phyloP scores from a whole-genome alignment of 2,113 vertebrate species.

The Motacilla alba region DNA sequence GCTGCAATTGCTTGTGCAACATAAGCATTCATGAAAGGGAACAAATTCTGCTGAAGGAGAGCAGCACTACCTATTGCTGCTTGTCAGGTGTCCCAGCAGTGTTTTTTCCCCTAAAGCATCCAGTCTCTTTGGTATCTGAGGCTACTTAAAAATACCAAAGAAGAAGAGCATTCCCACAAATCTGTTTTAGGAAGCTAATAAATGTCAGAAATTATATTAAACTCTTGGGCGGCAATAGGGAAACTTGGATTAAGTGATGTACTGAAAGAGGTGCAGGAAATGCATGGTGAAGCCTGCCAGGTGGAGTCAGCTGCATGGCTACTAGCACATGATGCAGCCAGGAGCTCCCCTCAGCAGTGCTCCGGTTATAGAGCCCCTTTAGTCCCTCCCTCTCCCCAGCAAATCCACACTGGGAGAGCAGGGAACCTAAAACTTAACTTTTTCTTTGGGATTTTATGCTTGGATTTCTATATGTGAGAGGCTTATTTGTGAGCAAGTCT shows the following conservation, averaged over 20 bases:
- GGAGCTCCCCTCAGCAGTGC: not conserved
- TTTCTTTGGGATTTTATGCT: not conserved
- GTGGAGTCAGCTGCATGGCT: not conserved
- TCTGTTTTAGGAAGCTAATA: not conserved
- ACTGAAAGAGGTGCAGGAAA: not conserved
- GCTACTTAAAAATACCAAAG: not conserved
- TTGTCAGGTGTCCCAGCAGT: not conserved
- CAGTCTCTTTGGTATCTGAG: not conserved
- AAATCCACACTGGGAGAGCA: not conserved
- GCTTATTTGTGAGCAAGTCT: not conserved
- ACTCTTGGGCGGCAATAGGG: not conserved
- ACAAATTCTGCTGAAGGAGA: not conserved
- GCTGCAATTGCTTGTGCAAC: conserved; percentile 47
- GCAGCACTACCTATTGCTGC: not conserved
- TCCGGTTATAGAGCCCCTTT: not conserved
- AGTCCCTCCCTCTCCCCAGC: not conserved
- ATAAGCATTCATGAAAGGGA: conserved; percentile 32
- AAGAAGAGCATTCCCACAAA: not conserved
- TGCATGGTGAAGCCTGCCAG: not conserved
- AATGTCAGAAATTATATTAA: not conserved
- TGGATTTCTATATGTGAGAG: not conserved
- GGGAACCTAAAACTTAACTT: not conserved
- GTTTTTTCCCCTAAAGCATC: not conserved
- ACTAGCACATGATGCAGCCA: not conserved
- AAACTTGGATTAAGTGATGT: not conserved